Percentiles rank a stretch among this genome's conserved stretches.
Evolutionary conservation across 2,113 vertebrate genomes (phyloP).

Genomic region (Clarias gariepinus): DNA sequence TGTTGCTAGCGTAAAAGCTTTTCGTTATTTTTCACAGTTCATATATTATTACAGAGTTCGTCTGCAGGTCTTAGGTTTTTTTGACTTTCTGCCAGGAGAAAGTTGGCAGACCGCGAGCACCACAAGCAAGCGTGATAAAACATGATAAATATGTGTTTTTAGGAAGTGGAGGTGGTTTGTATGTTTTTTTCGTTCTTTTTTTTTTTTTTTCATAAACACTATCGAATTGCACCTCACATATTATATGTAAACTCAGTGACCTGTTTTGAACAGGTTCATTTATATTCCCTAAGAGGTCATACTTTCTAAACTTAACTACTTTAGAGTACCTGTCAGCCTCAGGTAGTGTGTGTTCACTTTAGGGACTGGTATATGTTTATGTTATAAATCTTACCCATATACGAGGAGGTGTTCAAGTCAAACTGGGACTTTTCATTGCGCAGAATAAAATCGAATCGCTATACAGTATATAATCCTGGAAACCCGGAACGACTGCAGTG

Average conservation of each 20-base stretch:
- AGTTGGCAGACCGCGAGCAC: not conserved
- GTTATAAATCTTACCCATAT: not conserved
- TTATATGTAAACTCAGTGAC: not conserved
- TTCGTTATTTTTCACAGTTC: not conserved
- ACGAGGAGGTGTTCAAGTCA: too few species aligned
- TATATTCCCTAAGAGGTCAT: not conserved
- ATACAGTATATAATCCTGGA: too few species aligned
- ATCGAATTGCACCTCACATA: not conserved
- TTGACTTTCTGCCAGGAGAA: conserved; percentile 10
- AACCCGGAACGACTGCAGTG: too few species aligned
- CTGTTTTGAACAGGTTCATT: not conserved
- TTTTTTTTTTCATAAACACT: not conserved
- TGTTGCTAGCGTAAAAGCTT: not conserved
- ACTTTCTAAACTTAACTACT: not conserved
- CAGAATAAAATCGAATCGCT: too few species aligned
- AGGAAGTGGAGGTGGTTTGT: conserved; percentile 8
- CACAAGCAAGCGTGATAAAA: not conserved
- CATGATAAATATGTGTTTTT: not conserved
- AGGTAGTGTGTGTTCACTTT: not conserved
- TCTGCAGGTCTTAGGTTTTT: not conserved
- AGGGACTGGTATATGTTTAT: not conserved
- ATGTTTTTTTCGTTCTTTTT: not conserved
- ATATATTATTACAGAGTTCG: conserved; percentile 13
- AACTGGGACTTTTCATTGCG: too few species aligned
- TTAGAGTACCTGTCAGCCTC: not conserved